Conservation (phyloP, 2,113 vertebrate genomes). For the Junco hyemalis region DNA sequence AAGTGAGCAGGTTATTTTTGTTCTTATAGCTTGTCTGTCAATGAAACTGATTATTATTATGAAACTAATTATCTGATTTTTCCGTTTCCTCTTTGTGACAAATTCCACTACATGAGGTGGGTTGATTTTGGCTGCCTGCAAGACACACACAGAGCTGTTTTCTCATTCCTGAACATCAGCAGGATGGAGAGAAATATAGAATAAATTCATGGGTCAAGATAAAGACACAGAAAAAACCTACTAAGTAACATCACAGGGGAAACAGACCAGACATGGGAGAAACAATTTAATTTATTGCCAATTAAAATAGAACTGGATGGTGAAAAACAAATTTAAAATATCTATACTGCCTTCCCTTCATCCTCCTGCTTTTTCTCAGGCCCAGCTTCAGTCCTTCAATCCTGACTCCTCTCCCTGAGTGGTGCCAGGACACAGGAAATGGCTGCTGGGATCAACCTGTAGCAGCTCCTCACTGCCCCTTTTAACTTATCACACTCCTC, state of each 20-base stretch:
- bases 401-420: background rate
- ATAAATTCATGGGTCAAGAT: background rate
- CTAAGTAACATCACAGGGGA: background rate
- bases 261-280: background rate
- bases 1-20: background rate
- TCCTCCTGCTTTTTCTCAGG: background rate
- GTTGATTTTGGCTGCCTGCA: background rate
- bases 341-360: background rate
- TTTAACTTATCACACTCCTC: background rate
- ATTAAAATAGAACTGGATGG: background rate
- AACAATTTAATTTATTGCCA: background rate
- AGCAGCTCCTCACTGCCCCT: background rate
- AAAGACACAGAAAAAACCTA: background rate
- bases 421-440: accelerated
- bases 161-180: background rate
- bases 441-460: accelerated
- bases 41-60: background rate
- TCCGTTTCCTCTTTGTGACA: background rate
- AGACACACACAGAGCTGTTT: background rate
- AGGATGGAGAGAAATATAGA: background rate
- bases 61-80: background rate
- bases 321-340: background rate
- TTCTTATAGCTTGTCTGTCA: background rate
- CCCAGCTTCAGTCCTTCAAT: background rate
- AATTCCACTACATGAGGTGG: background rate